Percentiles rank a stretch among this genome's conserved stretches.
Evolutionary conservation across 1,140 invertebrate genomes (phyloP).

Genomic region (Diabrotica virgifera): DNA sequence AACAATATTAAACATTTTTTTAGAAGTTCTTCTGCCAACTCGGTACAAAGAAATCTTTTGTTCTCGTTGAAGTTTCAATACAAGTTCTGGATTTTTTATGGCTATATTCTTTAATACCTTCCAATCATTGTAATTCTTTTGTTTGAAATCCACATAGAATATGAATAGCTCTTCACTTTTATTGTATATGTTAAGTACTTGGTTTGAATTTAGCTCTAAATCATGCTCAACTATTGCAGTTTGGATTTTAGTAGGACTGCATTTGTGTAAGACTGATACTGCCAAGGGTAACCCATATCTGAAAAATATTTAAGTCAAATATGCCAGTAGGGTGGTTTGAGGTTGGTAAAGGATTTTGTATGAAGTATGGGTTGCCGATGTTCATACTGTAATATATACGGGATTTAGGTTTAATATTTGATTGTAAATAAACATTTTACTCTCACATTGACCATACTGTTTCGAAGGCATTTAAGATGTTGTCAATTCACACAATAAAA

Average conservation of each 20-base stretch:
- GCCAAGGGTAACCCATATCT: slow-evolving; percentile 22
- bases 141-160: slow-evolving; percentile 14
- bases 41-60: neutral
- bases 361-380: no score
- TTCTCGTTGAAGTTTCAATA: slow-evolving; percentile 10
- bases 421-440: no score
- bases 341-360: no score
- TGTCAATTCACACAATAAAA: no score
- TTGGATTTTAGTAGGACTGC: slow-evolving; percentile 19
- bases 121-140: slow-evolving; percentile 1
- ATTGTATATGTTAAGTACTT: slow-evolving; percentile 23
- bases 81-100: slow-evolving; percentile 9
- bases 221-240: slow-evolving; percentile 10
- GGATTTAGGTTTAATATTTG: no score
- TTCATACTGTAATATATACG: no score
- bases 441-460: no score
- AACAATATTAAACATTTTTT: slow-evolving; percentile 9
- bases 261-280: slow-evolving; percentile 14
- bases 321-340: no score
- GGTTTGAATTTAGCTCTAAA: slow-evolving; percentile 2
- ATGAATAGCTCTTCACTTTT: slow-evolving; percentile 15
- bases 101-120: slow-evolving; percentile 18
- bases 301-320: neutral
- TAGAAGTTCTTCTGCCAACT: slow-evolving; percentile 19
- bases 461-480: no score